Conservation (phyloP, 2,113 vertebrate species). For the Aythya baeri region DNA sequence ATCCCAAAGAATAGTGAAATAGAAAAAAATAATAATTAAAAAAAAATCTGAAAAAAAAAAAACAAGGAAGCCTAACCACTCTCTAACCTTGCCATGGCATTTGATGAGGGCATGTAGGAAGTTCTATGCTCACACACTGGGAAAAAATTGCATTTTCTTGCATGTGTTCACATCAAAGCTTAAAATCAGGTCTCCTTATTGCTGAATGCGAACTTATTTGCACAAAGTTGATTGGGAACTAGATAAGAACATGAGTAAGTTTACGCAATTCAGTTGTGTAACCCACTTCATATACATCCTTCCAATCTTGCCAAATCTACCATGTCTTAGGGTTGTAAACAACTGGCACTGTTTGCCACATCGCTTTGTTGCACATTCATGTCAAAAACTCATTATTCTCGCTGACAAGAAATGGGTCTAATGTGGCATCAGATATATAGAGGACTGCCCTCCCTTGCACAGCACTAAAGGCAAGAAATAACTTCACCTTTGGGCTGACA, state of each 20-base stretch:
- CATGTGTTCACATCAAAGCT: not conserved
- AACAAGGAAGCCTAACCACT: not conserved
- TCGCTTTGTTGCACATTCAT: not conserved
- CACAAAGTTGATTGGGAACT: not conserved
- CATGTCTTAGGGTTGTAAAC: not conserved
- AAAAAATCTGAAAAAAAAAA: not conserved
- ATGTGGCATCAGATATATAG: not conserved
- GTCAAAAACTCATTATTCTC: not conserved
- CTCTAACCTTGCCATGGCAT: not conserved
- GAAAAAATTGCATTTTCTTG: not conserved
- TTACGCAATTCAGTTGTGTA: not conserved
- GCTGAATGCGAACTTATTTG: not conserved
- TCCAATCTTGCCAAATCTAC: not conserved
- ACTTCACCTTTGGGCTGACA: not conserved
- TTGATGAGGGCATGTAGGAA: not conserved
- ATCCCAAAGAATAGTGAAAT: not conserved
- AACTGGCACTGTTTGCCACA: not conserved
- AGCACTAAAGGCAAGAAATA: not conserved
- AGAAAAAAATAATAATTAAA: not conserved
- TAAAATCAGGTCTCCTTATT: not conserved
- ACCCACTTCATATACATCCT: not conserved
- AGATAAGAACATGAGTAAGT: not conserved
- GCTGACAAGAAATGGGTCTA: not conserved
- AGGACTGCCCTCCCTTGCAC: not conserved
- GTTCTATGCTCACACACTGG: not conserved